These are phyloP conservation scores for Loris lydekkerianus DNA, from an alignment of 2,797 vertebrate genomes.

Conservation along the genomic window DNA sequence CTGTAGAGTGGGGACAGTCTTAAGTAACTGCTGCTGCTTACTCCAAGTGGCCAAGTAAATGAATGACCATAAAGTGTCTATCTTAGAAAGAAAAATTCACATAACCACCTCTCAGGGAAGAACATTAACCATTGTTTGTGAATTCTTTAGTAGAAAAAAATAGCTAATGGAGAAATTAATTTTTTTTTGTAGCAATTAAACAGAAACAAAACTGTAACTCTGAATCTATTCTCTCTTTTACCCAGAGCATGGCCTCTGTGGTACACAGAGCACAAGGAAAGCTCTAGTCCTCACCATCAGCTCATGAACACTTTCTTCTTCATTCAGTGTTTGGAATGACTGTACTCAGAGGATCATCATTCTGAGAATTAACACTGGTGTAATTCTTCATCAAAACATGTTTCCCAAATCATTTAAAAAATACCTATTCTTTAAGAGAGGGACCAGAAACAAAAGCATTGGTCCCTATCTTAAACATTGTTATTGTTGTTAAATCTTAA, in stretches of 20 bases:
- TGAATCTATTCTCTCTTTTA: not conserved
- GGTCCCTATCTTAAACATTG: too few species aligned
- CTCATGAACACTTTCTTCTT: not conserved
- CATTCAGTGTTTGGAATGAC: not conserved
- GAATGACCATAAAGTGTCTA: not conserved
- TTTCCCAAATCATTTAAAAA: constrained; percentile 20
- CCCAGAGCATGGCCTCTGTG: not conserved
- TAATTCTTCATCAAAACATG: not conserved
- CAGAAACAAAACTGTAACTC: not conserved
- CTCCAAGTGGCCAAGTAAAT: not conserved
- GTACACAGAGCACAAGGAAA: not conserved
- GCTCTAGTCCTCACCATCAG: too few species aligned
- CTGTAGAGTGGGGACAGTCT: not conserved
- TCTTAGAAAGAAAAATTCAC: not conserved
- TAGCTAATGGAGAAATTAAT: not conserved
- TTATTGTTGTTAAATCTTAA: too few species aligned
- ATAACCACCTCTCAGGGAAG: not conserved
- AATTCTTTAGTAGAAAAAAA: not conserved
- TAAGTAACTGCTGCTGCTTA: not conserved
- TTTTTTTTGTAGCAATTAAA: not conserved
- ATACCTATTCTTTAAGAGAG: not conserved
- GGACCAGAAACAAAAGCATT: too few species aligned
- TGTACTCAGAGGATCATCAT: not conserved
- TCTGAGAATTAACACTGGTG: not conserved
- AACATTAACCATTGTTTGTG: not conserved